Percentiles rank a stretch among this genome's conserved stretches.
Conservation (phyloP, 2,797 vertebrate genomes). For the Pampus argenteus region DNA sequence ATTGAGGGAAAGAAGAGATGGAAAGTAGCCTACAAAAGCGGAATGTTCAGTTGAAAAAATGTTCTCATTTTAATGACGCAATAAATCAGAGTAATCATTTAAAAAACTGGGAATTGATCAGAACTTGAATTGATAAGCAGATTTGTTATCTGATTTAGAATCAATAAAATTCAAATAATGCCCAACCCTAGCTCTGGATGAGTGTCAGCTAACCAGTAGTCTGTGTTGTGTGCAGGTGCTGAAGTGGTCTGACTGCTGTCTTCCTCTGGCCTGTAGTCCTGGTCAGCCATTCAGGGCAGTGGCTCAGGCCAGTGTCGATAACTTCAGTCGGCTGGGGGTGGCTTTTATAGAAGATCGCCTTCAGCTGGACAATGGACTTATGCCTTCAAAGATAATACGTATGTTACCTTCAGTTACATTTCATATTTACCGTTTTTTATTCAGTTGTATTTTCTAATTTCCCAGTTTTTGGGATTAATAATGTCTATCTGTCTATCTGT, state of each 20-base stretch:
- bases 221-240: constrained; percentile 82
- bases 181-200: too few relatives aligned
- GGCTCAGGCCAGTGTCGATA: constrained; percentile 90
- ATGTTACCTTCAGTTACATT: constrained; percentile 70
- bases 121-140: too few relatives aligned
- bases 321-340: constrained; percentile 92
- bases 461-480: too few relatives aligned
- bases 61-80: too few relatives aligned
- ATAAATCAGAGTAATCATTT: too few relatives aligned
- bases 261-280: constrained; percentile 89
- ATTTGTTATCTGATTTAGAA: too few relatives aligned
- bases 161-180: too few relatives aligned
- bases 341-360: constrained; percentile 96
- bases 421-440: not conserved
- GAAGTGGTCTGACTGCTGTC: constrained; percentile 93
- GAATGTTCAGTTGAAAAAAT: too few relatives aligned
- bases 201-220: constrained; percentile 5
- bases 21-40: too few relatives aligned
- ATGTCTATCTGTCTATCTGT: too few relatives aligned
- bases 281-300: constrained; percentile 89
- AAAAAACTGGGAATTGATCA: too few relatives aligned
- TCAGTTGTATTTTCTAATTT: not conserved
- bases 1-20: too few relatives aligned
- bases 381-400: constrained; percentile 94
- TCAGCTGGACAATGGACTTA: constrained; percentile 90